Percentiles rank a stretch among this genome's conserved stretches.
Conservation (phyloP, 1,140 invertebrate species). For the Harlomillsia oculata region DNA sequence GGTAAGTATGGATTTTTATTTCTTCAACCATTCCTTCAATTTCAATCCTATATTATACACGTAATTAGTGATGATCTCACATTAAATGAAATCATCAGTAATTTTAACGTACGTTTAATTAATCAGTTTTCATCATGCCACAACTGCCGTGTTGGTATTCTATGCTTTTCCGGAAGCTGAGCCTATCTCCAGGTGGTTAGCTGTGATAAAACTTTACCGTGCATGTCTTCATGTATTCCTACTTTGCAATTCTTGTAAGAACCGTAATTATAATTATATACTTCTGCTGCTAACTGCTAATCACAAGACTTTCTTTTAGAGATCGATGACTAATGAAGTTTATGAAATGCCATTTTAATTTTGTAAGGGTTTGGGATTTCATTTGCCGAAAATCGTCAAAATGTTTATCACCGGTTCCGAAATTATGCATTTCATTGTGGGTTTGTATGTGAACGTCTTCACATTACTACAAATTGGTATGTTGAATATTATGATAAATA, state of each 20-base stretch:
- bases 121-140: neutral
- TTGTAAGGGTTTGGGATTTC: neutral
- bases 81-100: too few species aligned
- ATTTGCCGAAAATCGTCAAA: neutral
- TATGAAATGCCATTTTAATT: neutral
- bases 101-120: too few species aligned
- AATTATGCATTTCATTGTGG: neutral
- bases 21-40: too few species aligned
- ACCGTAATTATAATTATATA: too few species aligned
- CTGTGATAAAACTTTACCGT: conserved; percentile 1
- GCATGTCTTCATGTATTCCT: conserved; percentile 19
- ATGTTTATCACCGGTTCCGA: neutral
- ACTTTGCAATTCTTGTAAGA: conserved; percentile 14
- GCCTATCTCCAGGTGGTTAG: neutral
- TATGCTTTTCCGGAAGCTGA: conserved; percentile 2
- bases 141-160: neutral
- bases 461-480: neutral
- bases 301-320: too few species aligned
- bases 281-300: too few species aligned
- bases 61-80: too few species aligned
- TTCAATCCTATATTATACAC: too few species aligned
- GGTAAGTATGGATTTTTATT: conserved; percentile 1
- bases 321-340: too few species aligned
- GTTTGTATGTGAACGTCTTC: neutral
- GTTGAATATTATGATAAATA: neutral